phyloP scores from a whole-genome alignment of 2,797 vertebrate species.

The Acipenser transmontanus region DNA sequence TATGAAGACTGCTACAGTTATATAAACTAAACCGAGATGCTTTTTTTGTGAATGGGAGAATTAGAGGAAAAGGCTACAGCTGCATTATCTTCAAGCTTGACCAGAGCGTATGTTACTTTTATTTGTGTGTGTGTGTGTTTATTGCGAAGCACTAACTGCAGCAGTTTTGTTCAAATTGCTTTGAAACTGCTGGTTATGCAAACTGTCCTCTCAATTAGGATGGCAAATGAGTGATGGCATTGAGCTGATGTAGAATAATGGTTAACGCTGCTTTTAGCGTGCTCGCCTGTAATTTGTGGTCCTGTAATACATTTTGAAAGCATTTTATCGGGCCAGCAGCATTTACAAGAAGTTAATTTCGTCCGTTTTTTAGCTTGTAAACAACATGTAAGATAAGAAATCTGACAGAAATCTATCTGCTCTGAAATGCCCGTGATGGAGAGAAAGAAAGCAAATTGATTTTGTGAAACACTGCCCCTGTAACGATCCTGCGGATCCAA shows the following conservation, averaged over 20 bases:
- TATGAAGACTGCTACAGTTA: too few relatives aligned
- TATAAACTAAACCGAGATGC: too few relatives aligned
- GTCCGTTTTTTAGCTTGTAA: conserved; percentile 40
- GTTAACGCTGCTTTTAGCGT: conserved; percentile 33
- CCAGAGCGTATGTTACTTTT: too few relatives aligned
- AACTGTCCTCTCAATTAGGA: conserved; percentile 4
- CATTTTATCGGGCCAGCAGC: conserved; percentile 57
- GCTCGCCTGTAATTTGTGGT: conserved; percentile 38
- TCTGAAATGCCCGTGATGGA: too few relatives aligned
- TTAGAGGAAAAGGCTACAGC: conserved; percentile 40
- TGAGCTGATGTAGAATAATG: conserved; percentile 38
- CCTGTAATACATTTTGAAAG: conserved; percentile 65
- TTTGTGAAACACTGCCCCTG: too few relatives aligned
- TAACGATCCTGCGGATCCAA: too few relatives aligned
- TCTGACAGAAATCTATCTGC: too few relatives aligned
- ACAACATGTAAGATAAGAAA: conserved; percentile 16
- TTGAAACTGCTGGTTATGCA: conserved; percentile 1
- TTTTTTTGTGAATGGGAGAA: conserved; percentile 40
- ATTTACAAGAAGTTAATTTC: conserved; percentile 63
- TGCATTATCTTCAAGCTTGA: too few relatives aligned
- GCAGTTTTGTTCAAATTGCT: background rate
- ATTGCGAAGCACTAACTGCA: conserved; percentile 5
- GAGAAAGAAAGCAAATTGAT: too few relatives aligned
- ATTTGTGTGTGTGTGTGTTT: background rate
- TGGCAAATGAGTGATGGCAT: conserved; percentile 3